Conservation (phyloP, 1,140 invertebrate genomes). For the Polypedilum vanderplanki region DNA sequence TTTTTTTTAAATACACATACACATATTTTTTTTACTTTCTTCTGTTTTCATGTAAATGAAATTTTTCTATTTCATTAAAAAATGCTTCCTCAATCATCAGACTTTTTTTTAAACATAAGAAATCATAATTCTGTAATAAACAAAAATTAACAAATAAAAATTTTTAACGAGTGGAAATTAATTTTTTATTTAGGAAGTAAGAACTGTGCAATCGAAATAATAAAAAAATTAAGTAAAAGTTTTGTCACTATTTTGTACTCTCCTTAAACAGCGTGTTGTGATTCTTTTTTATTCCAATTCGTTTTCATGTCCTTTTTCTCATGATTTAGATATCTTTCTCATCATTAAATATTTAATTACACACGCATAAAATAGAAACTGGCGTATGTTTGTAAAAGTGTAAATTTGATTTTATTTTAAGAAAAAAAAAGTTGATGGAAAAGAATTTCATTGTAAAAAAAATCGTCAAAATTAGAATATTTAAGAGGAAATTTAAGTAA, state of each 20-base stretch:
- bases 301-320: slow-evolving; percentile 3
- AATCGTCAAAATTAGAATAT: no score
- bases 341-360: neutral
- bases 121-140: neutral
- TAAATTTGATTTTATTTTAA: no score
- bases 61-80: neutral
- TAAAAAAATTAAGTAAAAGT: slow-evolving; percentile 15
- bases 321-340: neutral
- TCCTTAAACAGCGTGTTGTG: slow-evolving; percentile 12
- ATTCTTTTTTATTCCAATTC: neutral
- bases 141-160: neutral
- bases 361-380: neutral
- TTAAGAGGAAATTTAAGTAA: neutral
- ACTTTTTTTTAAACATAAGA: neutral
- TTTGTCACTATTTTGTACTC: slow-evolving; percentile 18
- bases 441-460: no score
- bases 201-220: slow-evolving; percentile 15
- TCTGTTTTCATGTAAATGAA: neutral
- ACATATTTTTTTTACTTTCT: neutral
- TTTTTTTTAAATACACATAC: neutral
- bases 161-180: no score
- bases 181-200: no score
- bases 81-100: neutral
- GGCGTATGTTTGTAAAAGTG: neutral
- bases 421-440: no score